Percentiles rank a stretch among this genome's conserved stretches.
Conservation (phyloP, 1,140 invertebrate species). For the Nasonia giraulti region DNA sequence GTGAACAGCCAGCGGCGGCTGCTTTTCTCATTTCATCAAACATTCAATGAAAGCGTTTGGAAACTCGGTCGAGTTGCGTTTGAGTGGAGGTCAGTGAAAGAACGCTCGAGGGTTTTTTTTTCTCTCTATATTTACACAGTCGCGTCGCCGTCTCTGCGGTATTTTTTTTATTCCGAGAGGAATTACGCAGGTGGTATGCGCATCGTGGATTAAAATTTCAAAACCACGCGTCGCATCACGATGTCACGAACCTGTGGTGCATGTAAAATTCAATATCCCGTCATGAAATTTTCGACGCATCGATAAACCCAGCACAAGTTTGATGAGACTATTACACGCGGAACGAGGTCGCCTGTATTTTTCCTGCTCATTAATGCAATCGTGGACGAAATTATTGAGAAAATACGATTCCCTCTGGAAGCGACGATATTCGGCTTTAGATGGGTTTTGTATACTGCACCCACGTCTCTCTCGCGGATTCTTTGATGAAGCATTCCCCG, state of each 20-base stretch:
- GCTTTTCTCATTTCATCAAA: too few species aligned
- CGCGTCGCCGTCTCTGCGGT: background rate
- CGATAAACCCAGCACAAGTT: background rate
- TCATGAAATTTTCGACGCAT: background rate
- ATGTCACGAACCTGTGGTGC: background rate
- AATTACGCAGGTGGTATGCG: background rate
- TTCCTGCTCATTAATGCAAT: background rate
- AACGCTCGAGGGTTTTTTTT: background rate
- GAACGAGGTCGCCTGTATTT: background rate
- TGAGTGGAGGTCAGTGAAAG: too few species aligned
- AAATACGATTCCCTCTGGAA: background rate
- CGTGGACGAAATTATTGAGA: background rate
- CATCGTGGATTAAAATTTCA: background rate
- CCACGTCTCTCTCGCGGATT: too few species aligned
- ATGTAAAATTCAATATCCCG: background rate
- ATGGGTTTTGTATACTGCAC: background rate
- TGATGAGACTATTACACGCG: background rate
- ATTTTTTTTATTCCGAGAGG: background rate
- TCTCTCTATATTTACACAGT: background rate
- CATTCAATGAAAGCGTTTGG: background rate
- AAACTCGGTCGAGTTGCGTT: background rate
- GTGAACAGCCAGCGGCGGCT: background rate
- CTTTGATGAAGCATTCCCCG: background rate
- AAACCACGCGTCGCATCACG: background rate
- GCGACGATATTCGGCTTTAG: background rate